Percentiles rank a stretch among this genome's conserved stretches.
phyloP scores from a whole-genome alignment of 1,140 invertebrate genomes.

The Teleopsis dalmanni region DNA sequence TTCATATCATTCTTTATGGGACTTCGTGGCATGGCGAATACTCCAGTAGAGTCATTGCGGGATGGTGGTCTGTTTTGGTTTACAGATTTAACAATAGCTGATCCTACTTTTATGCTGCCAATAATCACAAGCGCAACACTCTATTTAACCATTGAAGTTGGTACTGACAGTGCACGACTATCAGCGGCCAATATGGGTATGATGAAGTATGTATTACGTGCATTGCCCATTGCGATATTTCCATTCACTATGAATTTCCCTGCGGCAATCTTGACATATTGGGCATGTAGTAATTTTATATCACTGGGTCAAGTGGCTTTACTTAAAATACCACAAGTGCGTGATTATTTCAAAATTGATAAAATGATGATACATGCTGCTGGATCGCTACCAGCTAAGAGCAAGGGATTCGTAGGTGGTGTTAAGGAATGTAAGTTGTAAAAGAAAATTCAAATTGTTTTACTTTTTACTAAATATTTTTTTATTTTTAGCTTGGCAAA shows the following conservation, averaged over 20 bases:
- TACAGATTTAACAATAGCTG: constrained; percentile 78
- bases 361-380: constrained; percentile 51
- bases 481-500: constrained; percentile 62
- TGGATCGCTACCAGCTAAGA: constrained; percentile 54
- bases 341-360: constrained; percentile 74
- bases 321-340: constrained; percentile 66
- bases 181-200: constrained; percentile 55
- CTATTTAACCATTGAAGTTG: constrained; percentile 72
- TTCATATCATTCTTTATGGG: constrained; percentile 89
- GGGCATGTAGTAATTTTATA: constrained; percentile 82
- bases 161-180: constrained; percentile 65
- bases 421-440: constrained; percentile 71
- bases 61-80: constrained; percentile 91
- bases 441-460: neutral
- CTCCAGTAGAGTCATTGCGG: constrained; percentile 80
- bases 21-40: constrained; percentile 73
- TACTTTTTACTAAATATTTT: neutral
- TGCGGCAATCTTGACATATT: constrained; percentile 83
- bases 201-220: constrained; percentile 67
- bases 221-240: constrained; percentile 72
- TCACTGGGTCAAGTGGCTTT: constrained; percentile 76
- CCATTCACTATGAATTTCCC: constrained; percentile 84
- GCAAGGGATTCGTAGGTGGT: constrained; percentile 69
- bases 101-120: constrained; percentile 86
- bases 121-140: constrained; percentile 75